Evolutionary conservation across 2,113 vertebrate genomes (phyloP), one percentile per base, ranked within the genome.

Genomic region (Thunnus maccoyii): DNA sequence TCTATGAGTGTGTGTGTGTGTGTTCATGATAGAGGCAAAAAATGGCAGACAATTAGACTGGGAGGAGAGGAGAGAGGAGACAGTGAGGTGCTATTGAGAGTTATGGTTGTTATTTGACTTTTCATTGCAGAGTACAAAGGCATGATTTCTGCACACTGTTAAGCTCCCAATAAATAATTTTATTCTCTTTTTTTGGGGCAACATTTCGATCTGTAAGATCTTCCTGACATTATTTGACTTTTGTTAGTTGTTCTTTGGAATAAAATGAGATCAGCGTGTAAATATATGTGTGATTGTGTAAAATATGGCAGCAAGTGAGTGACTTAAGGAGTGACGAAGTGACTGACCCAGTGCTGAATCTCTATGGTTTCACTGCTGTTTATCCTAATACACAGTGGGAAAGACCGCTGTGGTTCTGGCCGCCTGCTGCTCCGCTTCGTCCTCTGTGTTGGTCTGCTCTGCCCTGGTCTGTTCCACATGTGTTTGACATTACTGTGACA

Each of bases 401-500:
- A 85, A 86, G 88, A 74, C 30, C 80, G 66, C 66, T 54, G 18
- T 78, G 69, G 80, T 84, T 90, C 20, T 76, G 76, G 63, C 76
- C 14, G 72, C 61, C 83, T 88, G 48, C 64, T 76, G 56, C 60
- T 66, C 41, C 9, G n/a, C 57, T 77, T 69, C 1, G 0, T 82
- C 48, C 62, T 58, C 51, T 82, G 46, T 63, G 62, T 68, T 51
- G 27, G 68, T 86, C 25, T 54, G 63, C 76, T 77, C 52, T 88
- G 84, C 82, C 68, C 87, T 73, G 84, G 86, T 90, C 90, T 90
- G 87, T 89, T 93, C 93, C 93, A 93, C 94, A 96, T 95, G 90
- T 96, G 95, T 95, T 96, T 94, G 92, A 94, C 92, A 95, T 96
- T 95, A 96, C 91, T 90, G 94, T 90, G 94, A 95, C 95, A 95